Base-by-base conservation (phyloP, 1,140 invertebrate genomes). In the Adelges cooleyi region DNA sequence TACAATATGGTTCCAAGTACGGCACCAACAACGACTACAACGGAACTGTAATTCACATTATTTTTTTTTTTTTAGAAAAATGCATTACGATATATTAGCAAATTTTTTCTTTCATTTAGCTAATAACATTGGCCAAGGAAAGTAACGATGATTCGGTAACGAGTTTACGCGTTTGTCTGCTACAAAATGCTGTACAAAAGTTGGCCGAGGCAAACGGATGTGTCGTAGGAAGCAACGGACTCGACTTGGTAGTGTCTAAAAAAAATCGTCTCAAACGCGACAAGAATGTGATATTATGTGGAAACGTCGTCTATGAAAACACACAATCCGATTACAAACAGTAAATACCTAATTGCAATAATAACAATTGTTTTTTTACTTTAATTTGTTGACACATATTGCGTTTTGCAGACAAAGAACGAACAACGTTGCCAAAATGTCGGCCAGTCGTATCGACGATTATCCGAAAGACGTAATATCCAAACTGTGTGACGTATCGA, bases 11-110 rank as follows among this genome's bases (percentile, higher is more conserved):
- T 2, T 9, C 23, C n/a, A 33, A 13, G 3, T 62, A 62, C 22
- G 56, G 56, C n/a, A 15, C 38, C 11, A 62, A 46, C 22, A 8
- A 33, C 5, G 9, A 10, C 5, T 33, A 33, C 17, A 15, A 48
- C 44, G 25, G 27, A 17, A 62, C 42, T 62, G 56, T 62, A 62
- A 62, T 29, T 22, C 33, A 62, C 22, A 23, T 59, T 0, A 40
- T 22, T n/a, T 29, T 20, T 44, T 10, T 18, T 10, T 29, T 33
- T 22, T 17, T 13, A 27, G 27, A 20, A 22, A 2, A 33, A n/a
- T 56, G 1, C 2, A 25, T 23, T 33, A 46, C 11, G 29, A 6
- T 33, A 6, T 33, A 5, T 6, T 33, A 5, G 11, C 2, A 9
- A 46, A 22, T 1, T 20, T 18, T 46, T 42, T 62, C 2, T 29